A percentile compares a stretch with the other conserved stretches of the same genome.
Conservation (phyloP, 2,888 invertebrate genomes). For the Panzeria rudis region DNA sequence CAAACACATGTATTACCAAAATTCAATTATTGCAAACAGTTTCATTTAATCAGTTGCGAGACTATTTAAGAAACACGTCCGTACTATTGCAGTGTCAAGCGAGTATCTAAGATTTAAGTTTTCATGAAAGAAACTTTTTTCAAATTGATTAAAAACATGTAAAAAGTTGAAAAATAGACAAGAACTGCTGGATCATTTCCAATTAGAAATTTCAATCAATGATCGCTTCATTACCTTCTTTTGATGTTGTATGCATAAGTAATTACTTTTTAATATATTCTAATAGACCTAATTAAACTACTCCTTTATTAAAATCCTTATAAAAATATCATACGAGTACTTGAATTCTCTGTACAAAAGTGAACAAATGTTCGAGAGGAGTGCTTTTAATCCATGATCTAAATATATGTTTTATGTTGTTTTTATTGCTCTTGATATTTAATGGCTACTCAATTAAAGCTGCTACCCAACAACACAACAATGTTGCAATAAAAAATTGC, state of each 20-base stretch:
- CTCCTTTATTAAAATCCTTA: neutral
- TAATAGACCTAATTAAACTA: constrained; percentile 2
- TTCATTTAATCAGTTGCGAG: too few relatives aligned
- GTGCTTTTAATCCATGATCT: constrained; percentile 31
- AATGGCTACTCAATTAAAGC: constrained; percentile 54
- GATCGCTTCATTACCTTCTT: neutral
- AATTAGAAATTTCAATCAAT: neutral
- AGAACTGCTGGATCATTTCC: neutral
- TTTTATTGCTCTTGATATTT: constrained; percentile 37
- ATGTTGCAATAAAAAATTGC: constrained; percentile 45
- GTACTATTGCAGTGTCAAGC: too few relatives aligned
- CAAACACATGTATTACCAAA: too few relatives aligned
- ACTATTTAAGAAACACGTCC: too few relatives aligned
- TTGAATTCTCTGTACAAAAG: neutral
- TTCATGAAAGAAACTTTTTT: too few relatives aligned
- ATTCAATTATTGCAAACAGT: too few relatives aligned
- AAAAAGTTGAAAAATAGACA: neutral
- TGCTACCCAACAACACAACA: constrained; percentile 28
- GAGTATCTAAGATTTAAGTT: too few relatives aligned
- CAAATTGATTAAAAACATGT: neutral
- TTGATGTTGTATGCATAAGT: neutral
- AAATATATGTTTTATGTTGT: constrained; percentile 42
- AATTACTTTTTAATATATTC: neutral
- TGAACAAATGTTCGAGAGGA: constrained; percentile 32
- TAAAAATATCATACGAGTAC: neutral